These are phyloP conservation scores for Sarcophaga bullata DNA, from an alignment of 1,140 invertebrate genomes.

Conservation along the genomic window DNA sequence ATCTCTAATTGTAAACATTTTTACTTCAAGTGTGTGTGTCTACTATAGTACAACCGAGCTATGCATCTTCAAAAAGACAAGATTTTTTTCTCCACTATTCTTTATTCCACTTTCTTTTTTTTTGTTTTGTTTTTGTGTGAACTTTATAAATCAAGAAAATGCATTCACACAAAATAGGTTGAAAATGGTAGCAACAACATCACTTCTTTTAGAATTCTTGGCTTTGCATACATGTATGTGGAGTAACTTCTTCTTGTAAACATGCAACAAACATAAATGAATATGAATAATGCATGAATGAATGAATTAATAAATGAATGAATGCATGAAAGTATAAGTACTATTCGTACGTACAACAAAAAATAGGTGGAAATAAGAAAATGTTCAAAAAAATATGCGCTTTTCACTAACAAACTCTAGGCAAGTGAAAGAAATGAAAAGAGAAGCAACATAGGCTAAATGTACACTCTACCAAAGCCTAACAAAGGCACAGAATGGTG, in stretches of 20 bases:
- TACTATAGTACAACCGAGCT: too few relatives aligned
- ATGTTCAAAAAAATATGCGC: background rate
- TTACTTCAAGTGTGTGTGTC: background rate
- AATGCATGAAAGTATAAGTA: constrained; percentile 9
- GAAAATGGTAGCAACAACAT: background rate
- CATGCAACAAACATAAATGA: background rate
- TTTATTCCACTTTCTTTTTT: too few relatives aligned
- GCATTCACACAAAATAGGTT: background rate
- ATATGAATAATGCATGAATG: too few relatives aligned
- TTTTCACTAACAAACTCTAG: too few relatives aligned
- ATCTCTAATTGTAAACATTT: constrained; percentile 13
- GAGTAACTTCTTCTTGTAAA: background rate
- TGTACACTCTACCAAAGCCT: too few relatives aligned
- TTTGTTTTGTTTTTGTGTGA: background rate
- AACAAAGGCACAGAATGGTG: too few relatives aligned
- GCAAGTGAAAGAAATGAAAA: too few relatives aligned
- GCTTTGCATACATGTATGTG: background rate
- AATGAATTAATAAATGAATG: background rate
- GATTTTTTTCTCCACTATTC: too few relatives aligned
- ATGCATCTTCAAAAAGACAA: too few relatives aligned
- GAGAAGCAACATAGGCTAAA: too few relatives aligned
- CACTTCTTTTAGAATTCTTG: background rate
- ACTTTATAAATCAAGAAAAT: background rate
- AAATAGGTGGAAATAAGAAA: background rate
- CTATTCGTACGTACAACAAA: background rate